phyloP scores from a whole-genome alignment of 2,113 vertebrate species.

The Rhodinocichla rosea region DNA sequence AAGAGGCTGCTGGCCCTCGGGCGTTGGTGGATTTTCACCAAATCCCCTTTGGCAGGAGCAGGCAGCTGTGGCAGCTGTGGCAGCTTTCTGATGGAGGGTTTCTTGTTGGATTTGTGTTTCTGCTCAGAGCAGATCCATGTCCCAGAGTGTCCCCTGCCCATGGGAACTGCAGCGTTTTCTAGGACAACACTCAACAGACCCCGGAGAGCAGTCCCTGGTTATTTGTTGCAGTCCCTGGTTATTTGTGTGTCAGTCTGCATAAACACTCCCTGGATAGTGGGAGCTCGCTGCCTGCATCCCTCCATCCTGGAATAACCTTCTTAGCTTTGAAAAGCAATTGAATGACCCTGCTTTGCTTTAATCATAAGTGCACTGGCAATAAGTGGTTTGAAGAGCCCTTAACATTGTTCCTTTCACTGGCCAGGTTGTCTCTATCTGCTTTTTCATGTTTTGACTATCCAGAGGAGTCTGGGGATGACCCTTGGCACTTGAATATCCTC shows the following conservation, averaged over 20 bases:
- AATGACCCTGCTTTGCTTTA: neutral
- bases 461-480: neutral
- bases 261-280: neutral
- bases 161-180: neutral
- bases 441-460: neutral
- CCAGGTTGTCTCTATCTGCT: neutral
- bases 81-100: neutral
- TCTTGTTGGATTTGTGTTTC: neutral
- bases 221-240: too few species aligned
- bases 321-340: neutral
- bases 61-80: neutral
- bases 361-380: neutral
- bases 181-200: neutral
- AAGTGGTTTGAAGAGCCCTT: neutral
- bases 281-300: neutral
- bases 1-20: neutral
- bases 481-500: neutral
- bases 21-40: fast-evolving
- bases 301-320: neutral
- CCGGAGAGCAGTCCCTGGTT: neutral
- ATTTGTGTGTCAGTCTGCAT: neutral
- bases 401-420: neutral
- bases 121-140: neutral
- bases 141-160: neutral
- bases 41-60: neutral